Evolutionary conservation across 2,113 vertebrate species (phyloP).

Genomic region (Indri indri): DNA sequence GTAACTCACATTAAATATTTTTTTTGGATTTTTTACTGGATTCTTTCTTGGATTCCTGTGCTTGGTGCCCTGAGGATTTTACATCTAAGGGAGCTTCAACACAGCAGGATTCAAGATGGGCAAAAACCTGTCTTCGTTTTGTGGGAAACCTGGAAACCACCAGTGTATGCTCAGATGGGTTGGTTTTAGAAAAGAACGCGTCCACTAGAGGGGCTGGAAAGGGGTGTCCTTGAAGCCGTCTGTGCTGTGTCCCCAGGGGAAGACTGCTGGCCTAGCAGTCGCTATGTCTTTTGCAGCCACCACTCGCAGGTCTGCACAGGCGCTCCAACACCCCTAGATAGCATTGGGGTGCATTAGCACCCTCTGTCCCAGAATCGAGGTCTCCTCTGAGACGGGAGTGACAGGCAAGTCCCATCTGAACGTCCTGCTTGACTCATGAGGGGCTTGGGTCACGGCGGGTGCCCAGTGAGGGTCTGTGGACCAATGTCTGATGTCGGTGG

Average conservation of each 20-base stretch:
- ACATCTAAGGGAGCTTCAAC: not conserved
- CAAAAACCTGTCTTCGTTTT: conserved; percentile 4
- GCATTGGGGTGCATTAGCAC: not conserved
- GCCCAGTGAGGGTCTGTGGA: not conserved
- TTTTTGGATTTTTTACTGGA: not conserved
- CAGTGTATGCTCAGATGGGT: not conserved
- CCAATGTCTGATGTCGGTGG: not conserved
- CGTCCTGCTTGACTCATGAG: not conserved
- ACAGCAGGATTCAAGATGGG: not conserved
- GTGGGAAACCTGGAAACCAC: conserved; percentile 6
- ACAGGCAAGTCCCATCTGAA: not conserved
- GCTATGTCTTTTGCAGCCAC: not conserved
- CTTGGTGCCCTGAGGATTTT: not conserved
- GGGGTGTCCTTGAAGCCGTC: not conserved
- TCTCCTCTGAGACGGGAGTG: not conserved
- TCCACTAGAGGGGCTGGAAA: not conserved
- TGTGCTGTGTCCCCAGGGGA: not conserved
- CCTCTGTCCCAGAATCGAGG: not conserved
- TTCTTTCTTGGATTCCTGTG: not conserved
- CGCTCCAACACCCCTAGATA: not conserved
- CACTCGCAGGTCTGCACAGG: not conserved
- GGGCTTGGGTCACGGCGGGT: rapidly evolving
- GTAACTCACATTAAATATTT: too few species aligned
- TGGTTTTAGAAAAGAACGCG: not conserved
- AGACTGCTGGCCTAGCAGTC: not conserved